Conservation (phyloP, 2,113 vertebrate species). For the Bombycilla garrulus region DNA sequence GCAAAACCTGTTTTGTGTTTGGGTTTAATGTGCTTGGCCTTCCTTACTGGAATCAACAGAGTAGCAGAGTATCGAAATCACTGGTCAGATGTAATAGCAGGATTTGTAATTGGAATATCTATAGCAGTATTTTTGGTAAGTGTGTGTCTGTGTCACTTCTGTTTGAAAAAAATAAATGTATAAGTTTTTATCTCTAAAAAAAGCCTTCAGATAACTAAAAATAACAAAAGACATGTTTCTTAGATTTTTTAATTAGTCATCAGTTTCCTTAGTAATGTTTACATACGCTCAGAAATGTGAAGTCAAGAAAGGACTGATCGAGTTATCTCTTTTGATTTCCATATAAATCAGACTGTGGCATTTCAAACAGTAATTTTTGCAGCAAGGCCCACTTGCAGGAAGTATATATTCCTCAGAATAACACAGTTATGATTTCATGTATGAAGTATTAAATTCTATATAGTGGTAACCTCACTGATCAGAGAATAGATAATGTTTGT, state of each 20-base stretch:
- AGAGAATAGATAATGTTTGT: background rate
- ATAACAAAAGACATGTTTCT: background rate
- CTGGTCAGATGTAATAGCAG: slow-evolving; percentile 97
- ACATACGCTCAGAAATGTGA: background rate
- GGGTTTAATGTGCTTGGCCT: slow-evolving; percentile 92
- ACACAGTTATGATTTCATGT: background rate
- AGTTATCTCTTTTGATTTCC: background rate
- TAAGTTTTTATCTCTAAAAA: background rate
- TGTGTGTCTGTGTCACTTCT: background rate
- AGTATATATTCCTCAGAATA: background rate
- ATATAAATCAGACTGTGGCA: background rate
- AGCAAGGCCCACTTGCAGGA: background rate
- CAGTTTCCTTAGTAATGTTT: background rate
- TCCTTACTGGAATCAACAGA: slow-evolving; percentile 95
- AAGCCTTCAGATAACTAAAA: background rate
- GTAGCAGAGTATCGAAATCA: slow-evolving; percentile 98
- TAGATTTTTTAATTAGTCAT: background rate
- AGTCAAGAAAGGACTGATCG: background rate
- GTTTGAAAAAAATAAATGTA: background rate
- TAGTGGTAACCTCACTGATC: background rate
- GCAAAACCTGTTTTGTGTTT: slow-evolving; percentile 94
- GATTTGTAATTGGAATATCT: slow-evolving; percentile 90
- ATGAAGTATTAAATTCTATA: background rate
- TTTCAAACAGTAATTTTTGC: background rate
- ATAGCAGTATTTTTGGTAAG: slow-evolving; percentile 97